A percentile compares a stretch with the other conserved stretches of the same genome.
These are phyloP conservation scores for Oreochromis grahami DNA, from an alignment of 2,797 vertebrate genomes.

Conservation along the genomic window DNA sequence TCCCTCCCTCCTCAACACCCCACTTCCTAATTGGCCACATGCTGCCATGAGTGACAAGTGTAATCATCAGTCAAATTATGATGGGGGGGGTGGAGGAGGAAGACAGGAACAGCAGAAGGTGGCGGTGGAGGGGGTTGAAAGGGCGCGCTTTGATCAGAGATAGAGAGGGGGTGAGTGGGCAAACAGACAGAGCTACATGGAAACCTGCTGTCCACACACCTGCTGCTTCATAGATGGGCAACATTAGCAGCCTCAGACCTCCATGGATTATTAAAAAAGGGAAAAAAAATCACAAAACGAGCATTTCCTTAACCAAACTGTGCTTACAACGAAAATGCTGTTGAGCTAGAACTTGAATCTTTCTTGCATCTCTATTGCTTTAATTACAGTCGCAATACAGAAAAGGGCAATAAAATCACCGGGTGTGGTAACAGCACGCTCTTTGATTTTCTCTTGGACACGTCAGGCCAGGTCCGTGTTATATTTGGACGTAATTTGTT, in stretches of 20 bases:
- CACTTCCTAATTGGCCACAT: slow-evolving; percentile 79
- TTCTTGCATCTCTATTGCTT: neutral
- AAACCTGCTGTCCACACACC: slow-evolving; percentile 75
- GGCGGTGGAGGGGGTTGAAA: slow-evolving; percentile 40
- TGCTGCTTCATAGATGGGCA: slow-evolving; percentile 63
- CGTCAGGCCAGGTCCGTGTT: slow-evolving; percentile 14
- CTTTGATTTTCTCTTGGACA: slow-evolving; percentile 9
- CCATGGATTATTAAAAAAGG: neutral
- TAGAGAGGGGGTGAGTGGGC: slow-evolving; percentile 54
- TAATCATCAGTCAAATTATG: slow-evolving; percentile 93
- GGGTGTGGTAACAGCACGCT: slow-evolving; percentile 10
- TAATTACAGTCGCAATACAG: neutral
- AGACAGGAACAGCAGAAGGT: slow-evolving; percentile 51
- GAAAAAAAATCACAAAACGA: neutral
- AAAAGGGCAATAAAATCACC: slow-evolving; percentile 17
- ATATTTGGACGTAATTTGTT: slow-evolving; percentile 46
- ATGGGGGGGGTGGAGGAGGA: slow-evolving; percentile 51
- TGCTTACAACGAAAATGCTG: neutral
- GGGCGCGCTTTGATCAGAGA: slow-evolving; percentile 69
- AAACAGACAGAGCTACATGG: slow-evolving; percentile 66
- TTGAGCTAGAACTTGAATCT: neutral
- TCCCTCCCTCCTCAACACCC: slow-evolving; percentile 53
- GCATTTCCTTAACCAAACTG: neutral
- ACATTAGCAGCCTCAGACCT: slow-evolving; percentile 39
- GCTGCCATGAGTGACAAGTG: slow-evolving; percentile 89